A percentile compares a stretch with the other conserved stretches of the same genome.
These are phyloP conservation scores for Balaeniceps rex DNA, from an alignment of 2,113 vertebrate genomes.

Conservation along the genomic window DNA sequence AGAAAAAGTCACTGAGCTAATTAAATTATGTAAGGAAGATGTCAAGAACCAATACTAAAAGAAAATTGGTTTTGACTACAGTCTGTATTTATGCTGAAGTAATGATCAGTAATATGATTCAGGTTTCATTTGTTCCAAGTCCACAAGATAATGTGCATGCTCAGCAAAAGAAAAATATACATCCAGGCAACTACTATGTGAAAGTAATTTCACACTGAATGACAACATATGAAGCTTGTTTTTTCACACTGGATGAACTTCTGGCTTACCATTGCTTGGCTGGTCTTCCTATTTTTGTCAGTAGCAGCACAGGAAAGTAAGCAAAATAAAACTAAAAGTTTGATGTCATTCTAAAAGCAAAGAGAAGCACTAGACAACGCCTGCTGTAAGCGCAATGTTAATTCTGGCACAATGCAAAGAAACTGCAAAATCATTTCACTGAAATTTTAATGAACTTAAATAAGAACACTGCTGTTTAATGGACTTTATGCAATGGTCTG, in stretches of 20 bases:
- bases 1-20: not conserved
- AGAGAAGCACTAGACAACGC: not conserved
- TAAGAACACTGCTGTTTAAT: not conserved
- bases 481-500: not conserved
- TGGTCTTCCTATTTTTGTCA: not conserved
- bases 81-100: not conserved
- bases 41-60: not conserved
- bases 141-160: not conserved
- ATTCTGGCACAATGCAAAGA: not conserved
- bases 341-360: not conserved
- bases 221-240: not conserved
- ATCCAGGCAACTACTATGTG: not conserved
- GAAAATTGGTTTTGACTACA: not conserved
- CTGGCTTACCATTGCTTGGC: not conserved
- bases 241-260: not conserved
- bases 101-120: not conserved
- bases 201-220: not conserved
- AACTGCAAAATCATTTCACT: constrained; percentile 26
- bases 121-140: constrained; percentile 3
- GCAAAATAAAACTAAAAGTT: not conserved
- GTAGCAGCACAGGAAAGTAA: not conserved
- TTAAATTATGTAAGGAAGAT: not conserved
- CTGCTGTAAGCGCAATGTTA: not conserved
- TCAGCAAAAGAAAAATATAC: not conserved
- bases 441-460: constrained; percentile 42